phyloP scores from a whole-genome alignment of 2,888 invertebrate genomes.

The Tridacna crocea region DNA sequence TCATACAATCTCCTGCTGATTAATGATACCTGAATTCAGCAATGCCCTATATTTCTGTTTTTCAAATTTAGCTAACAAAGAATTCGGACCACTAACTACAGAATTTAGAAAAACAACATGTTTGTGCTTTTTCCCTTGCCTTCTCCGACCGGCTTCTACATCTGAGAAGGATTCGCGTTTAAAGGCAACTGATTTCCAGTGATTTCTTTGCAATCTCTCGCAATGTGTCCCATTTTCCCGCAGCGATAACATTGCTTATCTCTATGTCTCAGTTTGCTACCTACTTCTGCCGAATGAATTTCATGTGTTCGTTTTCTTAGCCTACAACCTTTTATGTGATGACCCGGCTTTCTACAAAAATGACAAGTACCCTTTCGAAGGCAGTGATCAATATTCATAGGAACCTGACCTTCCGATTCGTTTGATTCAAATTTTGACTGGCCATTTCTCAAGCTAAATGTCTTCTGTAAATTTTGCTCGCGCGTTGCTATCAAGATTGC shows the following conservation, averaged over 20 bases:
- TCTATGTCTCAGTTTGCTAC: background rate
- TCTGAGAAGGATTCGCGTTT: background rate
- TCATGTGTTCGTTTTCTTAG: background rate
- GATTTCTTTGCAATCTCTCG: conserved; percentile 11
- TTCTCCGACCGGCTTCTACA: no score
- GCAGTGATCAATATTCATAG: conserved; percentile 37
- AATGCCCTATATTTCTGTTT: conserved; percentile 30
- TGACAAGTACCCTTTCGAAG: conserved; percentile 13
- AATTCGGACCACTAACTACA: background rate
- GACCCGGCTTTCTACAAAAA: conserved; percentile 19
- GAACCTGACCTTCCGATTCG: conserved; percentile 1
- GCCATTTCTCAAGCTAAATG: conserved; percentile 34
- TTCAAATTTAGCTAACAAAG: background rate
- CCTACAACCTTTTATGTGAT: conserved; percentile 21
- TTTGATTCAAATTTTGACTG: background rate
- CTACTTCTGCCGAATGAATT: background rate
- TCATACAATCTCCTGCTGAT: conserved; percentile 21
- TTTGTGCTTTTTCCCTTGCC: background rate
- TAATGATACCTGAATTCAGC: conserved; percentile 33
- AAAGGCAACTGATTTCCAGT: background rate
- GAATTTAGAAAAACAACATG: background rate
- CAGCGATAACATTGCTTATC: conserved; percentile 13
- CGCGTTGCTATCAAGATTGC: no score
- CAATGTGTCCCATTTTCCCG: conserved; percentile 10
- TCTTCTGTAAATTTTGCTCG: conserved; percentile 40